These are phyloP conservation scores for Hyperoplus lanceolatus DNA, from an alignment of 2,797 vertebrate species.

Conservation along the genomic window DNA sequence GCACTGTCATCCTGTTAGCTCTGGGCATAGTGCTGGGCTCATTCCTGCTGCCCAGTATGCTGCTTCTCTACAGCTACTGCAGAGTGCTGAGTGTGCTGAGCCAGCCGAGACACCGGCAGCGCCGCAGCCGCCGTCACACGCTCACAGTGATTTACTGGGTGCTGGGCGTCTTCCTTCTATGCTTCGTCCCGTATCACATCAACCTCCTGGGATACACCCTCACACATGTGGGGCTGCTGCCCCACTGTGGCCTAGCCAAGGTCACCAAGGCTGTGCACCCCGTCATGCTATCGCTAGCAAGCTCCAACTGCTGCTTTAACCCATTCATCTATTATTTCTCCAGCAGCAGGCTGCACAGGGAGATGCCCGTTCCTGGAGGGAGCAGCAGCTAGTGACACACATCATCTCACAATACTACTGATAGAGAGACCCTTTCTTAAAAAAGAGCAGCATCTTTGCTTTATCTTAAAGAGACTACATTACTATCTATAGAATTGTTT, in stretches of 20 bases:
- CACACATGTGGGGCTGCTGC: constrained; percentile 76
- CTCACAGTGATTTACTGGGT: constrained; percentile 84
- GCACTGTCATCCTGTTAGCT: constrained; percentile 71
- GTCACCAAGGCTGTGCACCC: constrained; percentile 77
- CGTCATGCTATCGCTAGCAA: constrained; percentile 78
- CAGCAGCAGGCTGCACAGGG: constrained; percentile 68
- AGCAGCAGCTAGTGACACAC: constrained; percentile 59
- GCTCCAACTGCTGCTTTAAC: constrained; percentile 85
- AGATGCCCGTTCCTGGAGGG: constrained; percentile 32
- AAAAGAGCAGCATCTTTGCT: neutral
- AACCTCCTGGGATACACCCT: constrained; percentile 84
- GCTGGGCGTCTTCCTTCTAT: constrained; percentile 81
- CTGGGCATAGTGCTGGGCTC: constrained; percentile 74
- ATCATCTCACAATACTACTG: neutral
- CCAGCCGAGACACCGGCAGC: constrained; percentile 53
- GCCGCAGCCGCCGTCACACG: constrained; percentile 52
- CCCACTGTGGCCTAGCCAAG: constrained; percentile 73
- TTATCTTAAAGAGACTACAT: neutral
- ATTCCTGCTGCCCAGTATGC: constrained; percentile 76
- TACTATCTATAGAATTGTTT: neutral
- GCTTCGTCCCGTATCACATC: constrained; percentile 83
- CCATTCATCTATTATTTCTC: constrained; percentile 85
- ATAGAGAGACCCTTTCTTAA: neutral
- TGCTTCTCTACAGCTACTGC: constrained; percentile 84
- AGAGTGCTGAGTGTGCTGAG: constrained; percentile 74